A percentile compares a stretch with the other conserved stretches of the same genome.
Evolutionary conservation across 2,888 invertebrate species (phyloP).

Genomic region (Xanthia icteritia): DNA sequence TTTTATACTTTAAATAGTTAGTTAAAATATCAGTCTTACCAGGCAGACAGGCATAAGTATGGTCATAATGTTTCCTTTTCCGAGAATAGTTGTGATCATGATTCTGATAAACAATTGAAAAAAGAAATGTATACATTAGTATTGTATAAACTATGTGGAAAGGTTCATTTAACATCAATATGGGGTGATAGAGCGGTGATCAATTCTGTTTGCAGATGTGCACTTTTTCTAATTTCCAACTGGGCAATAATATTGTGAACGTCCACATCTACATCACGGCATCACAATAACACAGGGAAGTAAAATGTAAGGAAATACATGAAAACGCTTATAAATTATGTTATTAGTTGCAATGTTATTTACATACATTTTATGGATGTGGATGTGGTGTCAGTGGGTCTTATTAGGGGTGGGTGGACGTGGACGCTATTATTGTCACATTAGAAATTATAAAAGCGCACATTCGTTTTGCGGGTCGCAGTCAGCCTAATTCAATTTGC

Average conservation of each 20-base stretch:
- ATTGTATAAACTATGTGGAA: background rate
- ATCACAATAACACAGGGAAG: background rate
- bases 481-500: no score
- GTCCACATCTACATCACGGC: no score
- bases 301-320: no score
- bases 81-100: background rate
- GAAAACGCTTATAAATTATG: no score
- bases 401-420: no score
- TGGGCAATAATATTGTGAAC: no score
- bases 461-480: no score
- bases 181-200: background rate
- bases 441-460: no score
- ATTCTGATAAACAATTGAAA: background rate
- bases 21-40: conserved; percentile 1
- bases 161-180: background rate
- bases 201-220: background rate
- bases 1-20: background rate
- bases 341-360: no score
- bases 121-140: background rate
- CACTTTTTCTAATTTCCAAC: background rate
- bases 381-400: no score
- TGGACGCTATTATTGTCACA: no score
- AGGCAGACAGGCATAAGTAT: background rate
- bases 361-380: no score
- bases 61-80: background rate